Base-by-base conservation (phyloP, 2,888 invertebrate species). In the Caenorhabditis auriculariae region DNA sequence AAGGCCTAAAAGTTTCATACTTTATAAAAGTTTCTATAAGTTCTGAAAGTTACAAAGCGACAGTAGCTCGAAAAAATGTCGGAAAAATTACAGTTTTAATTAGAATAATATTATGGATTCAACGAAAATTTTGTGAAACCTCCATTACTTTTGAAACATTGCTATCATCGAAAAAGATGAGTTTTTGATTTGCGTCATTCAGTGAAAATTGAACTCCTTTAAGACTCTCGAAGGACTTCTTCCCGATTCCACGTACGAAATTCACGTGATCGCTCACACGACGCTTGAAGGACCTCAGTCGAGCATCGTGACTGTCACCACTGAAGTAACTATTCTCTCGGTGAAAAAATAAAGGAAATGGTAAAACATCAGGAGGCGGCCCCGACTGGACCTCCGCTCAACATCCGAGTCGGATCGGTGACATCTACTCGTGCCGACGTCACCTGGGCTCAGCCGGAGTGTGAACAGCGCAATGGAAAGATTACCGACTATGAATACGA, bases 401-500 rank as follows among this genome's bases (percentile, higher is more conserved):
- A 76, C 42, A 57, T 81, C 21, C 63, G 72, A 19, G 70, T 71
- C 12, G 66, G 72, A 27, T 77, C 78, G 12, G 62, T 81, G 27
- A 70, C 70, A 1, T 46, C 66, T 2, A 60, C 62, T 15, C 53
- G 77, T 15, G 80, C 80, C 37, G 77, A 78, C 48, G 66, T 80
- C 42, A 69, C 67, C 9, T 81, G 82, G 82, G 56, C 71, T 38
- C 77, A 78, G 45, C 80, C 82, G 23, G 76, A 77, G 39, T 81
- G 81, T 55, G 81, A 81, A 49, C 69, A 71, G 27, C 58, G 78
- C 15, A 78, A 81, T 49, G 81, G 81, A 43, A 75, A 77, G 60
- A 82, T 81, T 56, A 69, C 65, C 12, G 72, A 72, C 44, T 81
- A 81, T 57, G 74, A 73, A 7, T 82, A 80, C 63, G 80, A 81